Evolutionary conservation across 2,113 vertebrate genomes (phyloP).

Genomic region (Pithys albifrons): DNA sequence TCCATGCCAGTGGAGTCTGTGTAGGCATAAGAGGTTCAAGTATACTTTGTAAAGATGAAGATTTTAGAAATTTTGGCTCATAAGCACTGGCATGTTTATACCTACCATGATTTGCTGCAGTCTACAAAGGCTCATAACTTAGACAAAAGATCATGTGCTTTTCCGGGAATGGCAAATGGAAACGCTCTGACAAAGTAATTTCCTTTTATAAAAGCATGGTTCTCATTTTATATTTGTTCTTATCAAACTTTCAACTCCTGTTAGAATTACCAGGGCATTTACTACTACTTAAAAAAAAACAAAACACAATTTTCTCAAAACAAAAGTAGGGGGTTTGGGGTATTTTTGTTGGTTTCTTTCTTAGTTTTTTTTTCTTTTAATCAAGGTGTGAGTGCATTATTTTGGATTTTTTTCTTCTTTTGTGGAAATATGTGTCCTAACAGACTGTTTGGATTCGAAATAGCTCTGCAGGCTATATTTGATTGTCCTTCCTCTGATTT

Average conservation of each 20-base stretch:
- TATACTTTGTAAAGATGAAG: background rate
- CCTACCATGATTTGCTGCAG: fast-evolving
- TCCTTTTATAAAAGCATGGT: background rate
- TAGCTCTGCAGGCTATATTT: background rate
- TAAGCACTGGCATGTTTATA: background rate
- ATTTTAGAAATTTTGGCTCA: background rate
- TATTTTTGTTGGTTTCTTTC: background rate
- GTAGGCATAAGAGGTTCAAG: background rate
- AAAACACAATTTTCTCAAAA: background rate
- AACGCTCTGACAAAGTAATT: background rate
- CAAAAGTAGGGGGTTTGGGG: background rate
- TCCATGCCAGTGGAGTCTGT: background rate
- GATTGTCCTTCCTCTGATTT: background rate
- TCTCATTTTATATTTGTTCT: background rate
- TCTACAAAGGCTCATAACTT: background rate
- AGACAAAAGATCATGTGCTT: background rate
- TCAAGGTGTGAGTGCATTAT: background rate
- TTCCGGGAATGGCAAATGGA: background rate
- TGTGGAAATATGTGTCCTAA: background rate
- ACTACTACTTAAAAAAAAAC: background rate
- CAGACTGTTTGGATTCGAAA: background rate
- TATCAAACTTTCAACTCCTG: background rate
- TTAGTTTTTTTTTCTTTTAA: background rate
- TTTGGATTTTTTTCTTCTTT: background rate
- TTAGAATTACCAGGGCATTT: background rate